phyloP scores from a whole-genome alignment of 2,113 vertebrate genomes.

The Plectropomus leopardus region DNA sequence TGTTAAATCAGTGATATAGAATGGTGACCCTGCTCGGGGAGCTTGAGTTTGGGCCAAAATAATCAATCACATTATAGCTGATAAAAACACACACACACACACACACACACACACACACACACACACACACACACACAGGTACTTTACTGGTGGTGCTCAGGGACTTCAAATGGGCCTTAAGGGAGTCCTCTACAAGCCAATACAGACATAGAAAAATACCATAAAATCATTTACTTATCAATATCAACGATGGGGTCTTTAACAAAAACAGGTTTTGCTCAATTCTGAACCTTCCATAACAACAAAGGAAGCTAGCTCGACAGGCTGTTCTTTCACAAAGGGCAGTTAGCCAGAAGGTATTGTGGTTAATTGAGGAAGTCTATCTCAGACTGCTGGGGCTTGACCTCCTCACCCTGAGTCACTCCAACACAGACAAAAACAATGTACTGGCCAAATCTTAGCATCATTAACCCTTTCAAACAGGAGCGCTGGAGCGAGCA shows the following conservation, averaged over 20 bases:
- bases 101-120: neutral
- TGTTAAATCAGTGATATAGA: neutral
- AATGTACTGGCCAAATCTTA: slow-evolving; percentile 26
- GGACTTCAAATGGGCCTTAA: neutral
- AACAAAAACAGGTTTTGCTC: neutral
- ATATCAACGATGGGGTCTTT: neutral
- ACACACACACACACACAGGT: neutral
- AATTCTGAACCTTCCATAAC: slow-evolving; percentile 7
- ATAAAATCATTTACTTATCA: neutral
- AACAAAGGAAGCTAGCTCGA: slow-evolving; percentile 4
- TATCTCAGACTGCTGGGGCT: slow-evolving; percentile 28
- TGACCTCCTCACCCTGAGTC: slow-evolving; percentile 43
- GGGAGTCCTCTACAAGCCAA: neutral
- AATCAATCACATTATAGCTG: neutral
- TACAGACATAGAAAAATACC: neutral
- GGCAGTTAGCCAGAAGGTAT: slow-evolving; percentile 49
- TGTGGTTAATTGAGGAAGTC: slow-evolving; percentile 53
- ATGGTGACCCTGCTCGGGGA: neutral
- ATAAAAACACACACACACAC: neutral
- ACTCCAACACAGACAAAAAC: slow-evolving; percentile 32
- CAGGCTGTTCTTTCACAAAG: slow-evolving; percentile 29
- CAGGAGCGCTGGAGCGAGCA: neutral
- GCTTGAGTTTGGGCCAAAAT: neutral
- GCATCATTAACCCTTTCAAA: slow-evolving; percentile 54
- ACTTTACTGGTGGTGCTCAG: neutral